phyloP scores from a whole-genome alignment of 1,140 invertebrate species.

The Bradynema listronoti region DNA sequence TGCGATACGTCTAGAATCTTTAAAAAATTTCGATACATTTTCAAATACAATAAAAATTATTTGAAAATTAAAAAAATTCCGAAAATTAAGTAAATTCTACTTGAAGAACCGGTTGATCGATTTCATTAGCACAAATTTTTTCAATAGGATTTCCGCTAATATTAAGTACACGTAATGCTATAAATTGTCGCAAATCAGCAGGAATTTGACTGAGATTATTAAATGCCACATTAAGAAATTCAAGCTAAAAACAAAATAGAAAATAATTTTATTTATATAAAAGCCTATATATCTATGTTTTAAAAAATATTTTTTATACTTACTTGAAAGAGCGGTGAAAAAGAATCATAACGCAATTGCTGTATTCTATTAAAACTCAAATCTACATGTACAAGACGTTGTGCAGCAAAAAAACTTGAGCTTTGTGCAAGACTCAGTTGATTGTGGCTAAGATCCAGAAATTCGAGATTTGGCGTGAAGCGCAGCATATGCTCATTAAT shows the following conservation, averaged over 20 bases:
- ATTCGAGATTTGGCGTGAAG: slow-evolving; percentile 37
- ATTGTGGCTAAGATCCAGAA: slow-evolving; percentile 36
- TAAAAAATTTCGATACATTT: not conserved
- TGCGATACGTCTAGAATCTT: slow-evolving; percentile 26
- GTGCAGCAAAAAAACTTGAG: slow-evolving; percentile 39
- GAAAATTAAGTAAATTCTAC: slow-evolving; percentile 7
- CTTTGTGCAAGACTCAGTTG: slow-evolving; percentile 37
- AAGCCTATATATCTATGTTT: slow-evolving; percentile 11
- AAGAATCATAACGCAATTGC: slow-evolving; percentile 35
- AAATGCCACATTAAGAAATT: slow-evolving; percentile 36
- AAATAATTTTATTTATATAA: slow-evolving; percentile 25
- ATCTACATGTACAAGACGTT: slow-evolving; percentile 20
- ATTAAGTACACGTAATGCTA: slow-evolving; percentile 36
- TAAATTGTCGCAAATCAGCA: slow-evolving; percentile 33
- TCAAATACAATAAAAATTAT: not conserved
- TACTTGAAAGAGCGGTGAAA: slow-evolving; percentile 26
- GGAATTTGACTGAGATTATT: slow-evolving; percentile 39
- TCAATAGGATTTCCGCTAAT: slow-evolving; percentile 41
- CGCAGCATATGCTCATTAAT: slow-evolving; percentile 43
- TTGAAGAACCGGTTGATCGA: slow-evolving; percentile 33
- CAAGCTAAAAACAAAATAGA: slow-evolving; percentile 29
- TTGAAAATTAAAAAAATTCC: not conserved
- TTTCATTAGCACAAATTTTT: slow-evolving; percentile 30
- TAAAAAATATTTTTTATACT: not conserved
- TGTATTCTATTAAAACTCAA: slow-evolving; percentile 37